phyloP scores from a whole-genome alignment of 1,140 invertebrate genomes.

The Pseudoatta argentina region DNA sequence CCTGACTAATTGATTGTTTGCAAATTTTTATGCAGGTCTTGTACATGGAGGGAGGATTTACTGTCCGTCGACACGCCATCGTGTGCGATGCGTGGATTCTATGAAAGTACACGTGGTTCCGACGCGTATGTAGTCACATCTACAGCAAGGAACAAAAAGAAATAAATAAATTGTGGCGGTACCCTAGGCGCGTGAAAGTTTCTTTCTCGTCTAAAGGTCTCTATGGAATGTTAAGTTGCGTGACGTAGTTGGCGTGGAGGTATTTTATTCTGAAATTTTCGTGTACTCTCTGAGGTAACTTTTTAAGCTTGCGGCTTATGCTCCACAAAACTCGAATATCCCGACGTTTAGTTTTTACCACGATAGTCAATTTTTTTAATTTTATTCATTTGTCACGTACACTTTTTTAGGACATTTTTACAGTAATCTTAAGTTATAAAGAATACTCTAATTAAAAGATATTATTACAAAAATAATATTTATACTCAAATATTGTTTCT shows the following conservation, averaged over 20 bases:
- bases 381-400: slow-evolving; percentile 45
- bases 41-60: slow-evolving; percentile 75
- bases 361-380: slow-evolving; percentile 49
- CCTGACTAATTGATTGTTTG: slow-evolving; percentile 83
- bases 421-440: neutral
- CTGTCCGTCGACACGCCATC: slow-evolving; percentile 75
- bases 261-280: slow-evolving; percentile 74
- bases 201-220: slow-evolving; percentile 61
- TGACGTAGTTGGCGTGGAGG: slow-evolving; percentile 63
- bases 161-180: slow-evolving; percentile 65
- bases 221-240: slow-evolving; percentile 71
- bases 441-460: neutral
- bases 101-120: slow-evolving; percentile 60
- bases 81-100: slow-evolving; percentile 67
- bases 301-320: slow-evolving; percentile 70
- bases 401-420: neutral
- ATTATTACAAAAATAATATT: slow-evolving; percentile 23
- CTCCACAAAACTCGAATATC: slow-evolving; percentile 65
- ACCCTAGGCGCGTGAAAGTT: slow-evolving; percentile 67
- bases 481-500: neutral
- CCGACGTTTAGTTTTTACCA: slow-evolving; percentile 18
- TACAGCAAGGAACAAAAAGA: slow-evolving; percentile 30
- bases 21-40: slow-evolving; percentile 80
- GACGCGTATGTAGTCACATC: slow-evolving; percentile 38
- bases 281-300: slow-evolving; percentile 68